A percentile compares a stretch with the other conserved stretches of the same genome.
Evolutionary conservation across 2,888 invertebrate species (phyloP).

Genomic region (Lasioglossum malachurum): DNA sequence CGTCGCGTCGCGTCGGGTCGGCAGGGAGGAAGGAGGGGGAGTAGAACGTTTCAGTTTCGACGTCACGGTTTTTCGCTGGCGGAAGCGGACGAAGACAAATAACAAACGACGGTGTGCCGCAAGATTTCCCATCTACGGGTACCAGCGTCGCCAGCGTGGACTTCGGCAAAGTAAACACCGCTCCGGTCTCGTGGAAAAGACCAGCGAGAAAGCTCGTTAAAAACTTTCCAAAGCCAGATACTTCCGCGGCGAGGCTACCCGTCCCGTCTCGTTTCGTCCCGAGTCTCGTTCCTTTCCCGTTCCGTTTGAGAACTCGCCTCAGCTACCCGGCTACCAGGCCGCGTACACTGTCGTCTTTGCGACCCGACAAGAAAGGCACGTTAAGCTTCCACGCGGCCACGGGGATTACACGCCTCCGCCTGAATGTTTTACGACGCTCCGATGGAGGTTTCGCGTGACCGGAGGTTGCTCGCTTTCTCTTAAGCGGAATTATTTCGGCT

Average conservation of each 20-base stretch:
- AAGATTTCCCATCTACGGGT: constrained; percentile 70
- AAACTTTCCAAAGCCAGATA: constrained; percentile 74
- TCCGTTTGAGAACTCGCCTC: constrained; percentile 61
- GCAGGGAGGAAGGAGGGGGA: not conserved
- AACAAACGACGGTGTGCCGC: constrained; percentile 61
- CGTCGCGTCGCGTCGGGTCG: no score
- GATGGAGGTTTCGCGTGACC: constrained; percentile 41
- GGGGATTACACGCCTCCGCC: constrained; percentile 31
- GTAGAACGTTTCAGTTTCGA: constrained; percentile 57
- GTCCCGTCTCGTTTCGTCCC: constrained; percentile 2
- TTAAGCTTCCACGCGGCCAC: constrained; percentile 48
- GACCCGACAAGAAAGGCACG: constrained; percentile 33
- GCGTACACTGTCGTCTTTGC: constrained; percentile 32
- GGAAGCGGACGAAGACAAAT: constrained; percentile 64
- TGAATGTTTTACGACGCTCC: constrained; percentile 25
- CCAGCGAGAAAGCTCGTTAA: constrained; percentile 74
- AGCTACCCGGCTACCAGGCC: constrained; percentile 17
- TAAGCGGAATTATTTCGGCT: constrained; percentile 9
- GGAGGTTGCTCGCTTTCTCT: constrained; percentile 4
- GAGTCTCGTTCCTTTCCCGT: constrained; percentile 22
- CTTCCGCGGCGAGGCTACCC: constrained; percentile 34
- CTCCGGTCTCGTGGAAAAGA: constrained; percentile 62
- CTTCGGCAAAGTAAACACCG: constrained; percentile 68
- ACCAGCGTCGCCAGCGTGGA: constrained; percentile 67
- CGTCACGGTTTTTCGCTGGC: constrained; percentile 56